Evolutionary conservation across 1,140 invertebrate species (phyloP).

Genomic region (Bombus huntii): DNA sequence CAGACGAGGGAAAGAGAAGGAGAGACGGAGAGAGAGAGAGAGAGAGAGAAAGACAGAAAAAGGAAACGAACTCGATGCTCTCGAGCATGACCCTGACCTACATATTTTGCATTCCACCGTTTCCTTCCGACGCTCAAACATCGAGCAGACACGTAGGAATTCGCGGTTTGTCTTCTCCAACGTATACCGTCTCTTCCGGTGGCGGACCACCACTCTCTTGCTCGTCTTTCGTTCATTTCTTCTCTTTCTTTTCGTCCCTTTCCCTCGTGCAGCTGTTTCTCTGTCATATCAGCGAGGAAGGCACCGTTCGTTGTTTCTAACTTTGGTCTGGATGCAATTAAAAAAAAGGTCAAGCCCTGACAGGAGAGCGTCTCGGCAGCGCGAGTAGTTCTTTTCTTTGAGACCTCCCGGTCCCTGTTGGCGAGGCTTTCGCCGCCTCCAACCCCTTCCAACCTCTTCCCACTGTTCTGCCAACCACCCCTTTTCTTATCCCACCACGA

Average conservation of each 20-base stretch:
- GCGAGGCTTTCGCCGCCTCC: constrained; percentile 43
- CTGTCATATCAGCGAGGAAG: not conserved
- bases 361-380: constrained; percentile 57
- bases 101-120: constrained; percentile 51
- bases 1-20: not conserved
- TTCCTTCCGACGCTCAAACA: constrained; percentile 10
- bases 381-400: constrained; percentile 50
- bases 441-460: not conserved
- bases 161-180: constrained; percentile 8
- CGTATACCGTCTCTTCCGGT: constrained; percentile 15
- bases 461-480: not conserved
- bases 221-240: constrained; percentile 3
- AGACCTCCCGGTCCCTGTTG: constrained; percentile 33
- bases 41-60: not conserved
- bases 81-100: constrained; percentile 48
- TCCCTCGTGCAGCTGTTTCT: not conserved
- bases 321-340: constrained; percentile 73
- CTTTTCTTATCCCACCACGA: not conserved
- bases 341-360: constrained; percentile 74
- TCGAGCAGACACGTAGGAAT: constrained; percentile 27
- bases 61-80: constrained; percentile 47
- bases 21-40: too few relatives aligned
- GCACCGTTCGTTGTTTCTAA: constrained; percentile 50
- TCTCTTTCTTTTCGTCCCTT: not conserved
- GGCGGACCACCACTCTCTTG: not conserved